phyloP scores from a whole-genome alignment of 2,113 vertebrate species.

The Xenopus laevis region DNA sequence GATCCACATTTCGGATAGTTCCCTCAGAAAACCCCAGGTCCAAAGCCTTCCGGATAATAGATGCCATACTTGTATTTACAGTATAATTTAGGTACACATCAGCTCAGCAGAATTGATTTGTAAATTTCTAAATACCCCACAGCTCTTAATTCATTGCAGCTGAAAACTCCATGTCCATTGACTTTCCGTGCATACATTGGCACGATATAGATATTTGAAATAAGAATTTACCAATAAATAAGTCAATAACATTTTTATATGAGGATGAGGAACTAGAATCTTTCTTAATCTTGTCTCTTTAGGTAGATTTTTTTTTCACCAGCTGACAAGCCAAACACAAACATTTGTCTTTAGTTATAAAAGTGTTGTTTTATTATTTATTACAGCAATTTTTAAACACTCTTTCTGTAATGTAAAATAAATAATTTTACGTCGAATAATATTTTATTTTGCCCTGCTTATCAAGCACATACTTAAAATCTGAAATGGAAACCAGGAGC shows the following conservation, averaged over 20 bases:
- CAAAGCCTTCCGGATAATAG: no score
- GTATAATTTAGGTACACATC: no score
- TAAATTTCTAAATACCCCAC: background rate
- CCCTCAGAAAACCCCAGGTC: no score
- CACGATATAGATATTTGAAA: background rate
- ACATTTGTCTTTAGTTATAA: constrained; percentile 38
- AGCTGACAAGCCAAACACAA: constrained; percentile 7
- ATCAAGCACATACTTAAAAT: constrained; percentile 28
- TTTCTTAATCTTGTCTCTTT: background rate
- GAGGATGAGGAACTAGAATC: background rate
- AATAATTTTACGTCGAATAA: constrained; percentile 27
- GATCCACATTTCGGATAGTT: no score
- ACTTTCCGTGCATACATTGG: background rate
- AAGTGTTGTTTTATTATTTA: constrained; percentile 16
- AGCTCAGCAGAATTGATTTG: no score
- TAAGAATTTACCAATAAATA: background rate
- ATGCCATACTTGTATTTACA: no score
- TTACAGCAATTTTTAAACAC: constrained; percentile 17
- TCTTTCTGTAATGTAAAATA: constrained; percentile 12
- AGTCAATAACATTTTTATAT: background rate
- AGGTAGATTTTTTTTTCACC: background rate
- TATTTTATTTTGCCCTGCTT: constrained; percentile 30
- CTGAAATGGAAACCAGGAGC: constrained; percentile 22
- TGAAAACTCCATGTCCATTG: background rate
- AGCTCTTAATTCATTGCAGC: constrained; percentile 27